Base-by-base conservation (phyloP, 1,140 invertebrate species). In the Drosophila gunungcola region DNA sequence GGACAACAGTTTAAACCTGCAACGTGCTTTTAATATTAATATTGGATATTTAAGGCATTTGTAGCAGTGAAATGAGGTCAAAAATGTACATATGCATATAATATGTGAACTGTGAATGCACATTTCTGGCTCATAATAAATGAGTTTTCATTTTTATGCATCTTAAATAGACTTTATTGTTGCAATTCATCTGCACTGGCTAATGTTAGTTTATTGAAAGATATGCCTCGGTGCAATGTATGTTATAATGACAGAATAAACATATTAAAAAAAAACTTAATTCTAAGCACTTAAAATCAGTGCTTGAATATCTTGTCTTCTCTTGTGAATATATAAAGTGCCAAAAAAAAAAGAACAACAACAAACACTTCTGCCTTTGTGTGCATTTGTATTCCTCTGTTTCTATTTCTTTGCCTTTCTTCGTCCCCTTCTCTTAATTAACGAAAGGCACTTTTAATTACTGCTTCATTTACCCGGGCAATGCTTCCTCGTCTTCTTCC, bases 371-470 rank as follows among this genome's bases (percentile, higher is more conserved):
- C 45, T 55, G 36, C 3, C 52, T 64, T 34, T 56, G 39, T 64
- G 42, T 55, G 36, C 3, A 48, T 64, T 34, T 56, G 39, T 64
- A 46, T 29, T 32, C 45, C 12, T 54, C 36, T 55, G 51, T 80
- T 70, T 68, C 80, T 55, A 48, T 80, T 70, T 68, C 78, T 74
- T 86, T 75, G 73, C 57, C 67, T 54, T 45, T 58, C 73, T 84
- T 73, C 42, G 25, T 7, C 42, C 43, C n/a, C 52, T 29, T 13
- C 46, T n/a, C 34, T 43, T 38, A 86, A 86, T 88, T 86, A 86
- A 83, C 74, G 54, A 86, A 86, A 83, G 83, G 83, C 83, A 86
- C 82, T 86, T 88, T 86, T 86, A 83, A 86, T 86, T 88, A 86
- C 88, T 86, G 83, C 83, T 86, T 88, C 65, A 82, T 86, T 81